Percentiles rank a stretch among this genome's conserved stretches.
Conservation (phyloP, 1,140 invertebrate species). For the Oscheius sp. region DNA sequence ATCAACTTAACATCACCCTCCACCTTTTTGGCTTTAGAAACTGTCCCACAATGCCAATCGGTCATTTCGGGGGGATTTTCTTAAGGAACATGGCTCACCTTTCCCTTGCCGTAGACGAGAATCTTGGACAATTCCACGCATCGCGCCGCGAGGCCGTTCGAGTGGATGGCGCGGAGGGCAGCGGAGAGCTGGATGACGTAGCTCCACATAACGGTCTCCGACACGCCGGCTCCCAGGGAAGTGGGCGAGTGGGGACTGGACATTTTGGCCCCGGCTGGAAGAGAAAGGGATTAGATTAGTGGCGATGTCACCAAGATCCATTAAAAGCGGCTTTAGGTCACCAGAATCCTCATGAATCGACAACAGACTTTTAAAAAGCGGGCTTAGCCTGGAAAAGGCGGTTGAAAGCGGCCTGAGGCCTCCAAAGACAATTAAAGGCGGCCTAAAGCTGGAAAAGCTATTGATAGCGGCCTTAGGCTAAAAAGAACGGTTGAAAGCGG, state of each 20-base stretch:
- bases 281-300: constrained; percentile 74
- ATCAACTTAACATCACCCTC: constrained; percentile 18
- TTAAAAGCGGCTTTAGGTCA: no score
- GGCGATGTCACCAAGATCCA: constrained; percentile 68
- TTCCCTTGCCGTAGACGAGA: constrained; percentile 63
- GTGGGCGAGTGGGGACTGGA: background rate
- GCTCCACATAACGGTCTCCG: constrained; percentile 88
- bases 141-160: constrained; percentile 71
- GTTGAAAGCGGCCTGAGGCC: no score
- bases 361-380: background rate
- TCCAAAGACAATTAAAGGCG: no score
- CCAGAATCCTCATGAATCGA: background rate
- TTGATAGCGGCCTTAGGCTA: no score
- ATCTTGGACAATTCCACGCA: constrained; percentile 87
- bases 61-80: background rate
- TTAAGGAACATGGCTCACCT: background rate
- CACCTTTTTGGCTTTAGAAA: no score
- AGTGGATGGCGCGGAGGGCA: constrained; percentile 85
- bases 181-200: constrained; percentile 92
- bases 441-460: no score
- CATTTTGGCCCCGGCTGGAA: constrained; percentile 60
- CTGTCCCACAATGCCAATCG: no score
- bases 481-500: no score
- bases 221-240: constrained; percentile 69
- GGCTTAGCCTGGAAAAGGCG: no score